Evolutionary conservation across 2,113 vertebrate genomes (phyloP).

Genomic region (Sylvietta virens): DNA sequence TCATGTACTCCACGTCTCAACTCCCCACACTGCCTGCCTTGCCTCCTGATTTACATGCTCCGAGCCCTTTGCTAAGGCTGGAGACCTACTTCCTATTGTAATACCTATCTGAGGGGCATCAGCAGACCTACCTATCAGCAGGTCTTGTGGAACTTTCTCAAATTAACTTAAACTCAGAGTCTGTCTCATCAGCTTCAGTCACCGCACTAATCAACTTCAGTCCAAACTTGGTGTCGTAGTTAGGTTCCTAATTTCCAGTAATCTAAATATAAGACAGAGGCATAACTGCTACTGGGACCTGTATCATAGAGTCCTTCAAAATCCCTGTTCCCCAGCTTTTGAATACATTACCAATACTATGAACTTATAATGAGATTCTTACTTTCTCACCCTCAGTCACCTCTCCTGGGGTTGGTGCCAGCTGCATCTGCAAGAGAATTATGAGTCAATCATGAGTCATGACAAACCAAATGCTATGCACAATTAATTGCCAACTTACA

Average conservation of each 20-base stretch:
- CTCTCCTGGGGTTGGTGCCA: neutral
- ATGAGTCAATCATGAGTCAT: slow-evolving; percentile 9
- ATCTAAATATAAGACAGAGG: neutral
- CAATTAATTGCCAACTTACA: neutral
- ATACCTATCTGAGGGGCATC: neutral
- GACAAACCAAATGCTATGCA: neutral
- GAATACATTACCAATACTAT: neutral
- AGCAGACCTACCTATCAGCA: too few species aligned
- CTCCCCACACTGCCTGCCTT: neutral
- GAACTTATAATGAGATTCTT: neutral
- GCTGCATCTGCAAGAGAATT: neutral
- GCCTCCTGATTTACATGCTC: neutral
- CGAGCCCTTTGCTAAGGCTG: neutral
- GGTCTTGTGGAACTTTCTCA: neutral
- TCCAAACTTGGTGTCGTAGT: neutral
- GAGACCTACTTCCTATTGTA: neutral
- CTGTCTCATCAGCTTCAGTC: neutral
- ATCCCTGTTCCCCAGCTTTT: neutral
- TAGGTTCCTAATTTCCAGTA: neutral
- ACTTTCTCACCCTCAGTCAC: neutral
- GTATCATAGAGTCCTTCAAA: neutral
- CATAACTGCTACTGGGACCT: neutral
- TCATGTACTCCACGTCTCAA: neutral
- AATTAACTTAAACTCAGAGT: neutral
- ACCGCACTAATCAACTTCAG: neutral